Percentiles rank a stretch among this genome's conserved stretches.
phyloP scores from a whole-genome alignment of 2,113 vertebrate genomes.

The Dromas ardeola region DNA sequence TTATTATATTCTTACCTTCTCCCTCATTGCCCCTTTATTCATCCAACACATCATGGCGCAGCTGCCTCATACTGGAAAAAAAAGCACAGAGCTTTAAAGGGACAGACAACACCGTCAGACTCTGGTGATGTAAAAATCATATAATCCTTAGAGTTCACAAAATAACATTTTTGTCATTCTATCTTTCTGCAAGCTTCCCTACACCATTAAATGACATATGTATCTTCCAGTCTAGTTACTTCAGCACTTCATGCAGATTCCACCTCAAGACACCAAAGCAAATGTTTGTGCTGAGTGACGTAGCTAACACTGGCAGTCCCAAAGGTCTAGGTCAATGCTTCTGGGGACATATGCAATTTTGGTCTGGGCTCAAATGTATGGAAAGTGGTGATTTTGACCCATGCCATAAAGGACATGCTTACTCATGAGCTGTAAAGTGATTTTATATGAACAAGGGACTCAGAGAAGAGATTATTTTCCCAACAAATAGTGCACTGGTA shows the following conservation, averaged over 20 bases:
- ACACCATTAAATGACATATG: not conserved
- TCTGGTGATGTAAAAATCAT: not conserved
- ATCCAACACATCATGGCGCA: not conserved
- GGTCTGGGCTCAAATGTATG: not conserved
- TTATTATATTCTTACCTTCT: not conserved
- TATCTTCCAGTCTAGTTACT: not conserved
- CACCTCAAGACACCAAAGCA: not conserved
- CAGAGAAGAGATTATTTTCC: not conserved
- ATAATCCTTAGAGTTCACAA: not conserved
- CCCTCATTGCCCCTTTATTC: not conserved
- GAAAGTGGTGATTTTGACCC: not conserved
- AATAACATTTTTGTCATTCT: not conserved
- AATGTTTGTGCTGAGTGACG: not conserved
- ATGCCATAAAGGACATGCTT: not conserved
- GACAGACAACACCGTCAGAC: not conserved
- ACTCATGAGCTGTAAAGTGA: not conserved
- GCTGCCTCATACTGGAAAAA: not conserved
- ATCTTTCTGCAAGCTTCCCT: not conserved
- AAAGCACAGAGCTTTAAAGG: not conserved
- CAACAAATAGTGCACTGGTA: not conserved
- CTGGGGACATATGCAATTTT: not conserved
- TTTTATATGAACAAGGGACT: not conserved
- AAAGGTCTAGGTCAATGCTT: not conserved
- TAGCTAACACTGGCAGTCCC: not conserved
- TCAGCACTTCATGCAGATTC: not conserved